A percentile compares a stretch with the other conserved stretches of the same genome.
phyloP scores from a whole-genome alignment of 2,888 invertebrate genomes.

The Cantharis flavilabris region DNA sequence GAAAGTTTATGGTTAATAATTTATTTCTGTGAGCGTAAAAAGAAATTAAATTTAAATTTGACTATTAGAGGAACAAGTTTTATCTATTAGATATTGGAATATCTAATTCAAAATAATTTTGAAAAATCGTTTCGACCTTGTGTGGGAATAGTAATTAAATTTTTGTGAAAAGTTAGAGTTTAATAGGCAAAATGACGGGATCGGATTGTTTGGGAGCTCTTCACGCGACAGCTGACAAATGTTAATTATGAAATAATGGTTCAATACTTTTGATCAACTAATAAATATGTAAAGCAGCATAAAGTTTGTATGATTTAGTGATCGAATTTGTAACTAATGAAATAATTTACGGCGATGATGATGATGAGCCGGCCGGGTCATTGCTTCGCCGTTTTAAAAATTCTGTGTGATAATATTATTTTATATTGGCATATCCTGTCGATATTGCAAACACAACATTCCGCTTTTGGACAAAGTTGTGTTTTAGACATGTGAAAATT shows the following conservation, averaged over 20 bases:
- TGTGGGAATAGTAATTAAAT: background rate
- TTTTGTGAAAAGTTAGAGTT: background rate
- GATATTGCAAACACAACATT: slow-evolving; percentile 7
- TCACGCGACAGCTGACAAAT: background rate
- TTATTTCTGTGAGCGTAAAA: background rate
- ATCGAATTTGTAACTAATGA: background rate
- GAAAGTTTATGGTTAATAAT: background rate
- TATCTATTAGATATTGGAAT: background rate
- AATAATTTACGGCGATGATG: background rate
- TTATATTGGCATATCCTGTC: slow-evolving; percentile 17
- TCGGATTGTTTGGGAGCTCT: background rate
- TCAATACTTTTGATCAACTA: background rate
- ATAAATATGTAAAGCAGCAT: background rate
- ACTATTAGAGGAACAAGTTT: background rate
- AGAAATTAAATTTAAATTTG: background rate
- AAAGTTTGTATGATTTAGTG: background rate
- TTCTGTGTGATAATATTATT: slow-evolving; percentile 7
- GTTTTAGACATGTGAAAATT: slow-evolving; percentile 9
- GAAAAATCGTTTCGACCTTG: no score
- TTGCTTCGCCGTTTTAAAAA: slow-evolving; percentile 1
- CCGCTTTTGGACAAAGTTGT: slow-evolving; percentile 4
- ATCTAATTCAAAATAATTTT: no score
- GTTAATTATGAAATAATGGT: background rate
- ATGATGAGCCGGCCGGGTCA: background rate
- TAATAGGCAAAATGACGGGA: background rate